These are phyloP conservation scores for Leptocoma aspasia DNA, from an alignment of 2,113 vertebrate genomes.

Conservation along the genomic window DNA sequence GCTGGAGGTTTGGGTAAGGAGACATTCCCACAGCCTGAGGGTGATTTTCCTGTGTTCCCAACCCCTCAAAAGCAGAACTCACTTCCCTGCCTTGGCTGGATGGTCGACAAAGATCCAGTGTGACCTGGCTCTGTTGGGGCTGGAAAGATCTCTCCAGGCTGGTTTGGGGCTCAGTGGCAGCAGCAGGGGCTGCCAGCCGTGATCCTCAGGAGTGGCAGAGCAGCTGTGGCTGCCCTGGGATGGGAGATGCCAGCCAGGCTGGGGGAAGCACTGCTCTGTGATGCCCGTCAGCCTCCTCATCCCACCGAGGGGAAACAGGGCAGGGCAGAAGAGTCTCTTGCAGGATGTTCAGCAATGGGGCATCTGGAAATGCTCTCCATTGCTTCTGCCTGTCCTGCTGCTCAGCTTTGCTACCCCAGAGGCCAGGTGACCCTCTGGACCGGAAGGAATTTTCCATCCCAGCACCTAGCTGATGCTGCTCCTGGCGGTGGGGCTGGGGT, in stretches of 20 bases:
- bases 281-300: rapidly evolving
- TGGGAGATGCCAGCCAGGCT: neutral
- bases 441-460: neutral
- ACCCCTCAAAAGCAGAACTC: neutral
- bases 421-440: neutral
- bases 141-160: neutral
- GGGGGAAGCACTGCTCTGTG: rapidly evolving
- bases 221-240: neutral
- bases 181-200: neutral
- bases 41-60: neutral
- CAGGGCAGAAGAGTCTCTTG: neutral
- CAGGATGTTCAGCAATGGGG: neutral
- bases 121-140: neutral
- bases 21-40: neutral
- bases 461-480: neutral
- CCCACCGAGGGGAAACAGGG: neutral
- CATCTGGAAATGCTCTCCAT: neutral
- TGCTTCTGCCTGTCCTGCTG: neutral
- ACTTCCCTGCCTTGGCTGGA: neutral
- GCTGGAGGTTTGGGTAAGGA: neutral
- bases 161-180: neutral
- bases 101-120: rapidly evolving
- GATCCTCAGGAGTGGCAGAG: neutral
- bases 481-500: neutral
- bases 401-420: neutral